Evolutionary conservation across 2,113 vertebrate genomes (phyloP), one percentile per base, ranked within the genome.

Genomic region (Vireo altiloquus): DNA sequence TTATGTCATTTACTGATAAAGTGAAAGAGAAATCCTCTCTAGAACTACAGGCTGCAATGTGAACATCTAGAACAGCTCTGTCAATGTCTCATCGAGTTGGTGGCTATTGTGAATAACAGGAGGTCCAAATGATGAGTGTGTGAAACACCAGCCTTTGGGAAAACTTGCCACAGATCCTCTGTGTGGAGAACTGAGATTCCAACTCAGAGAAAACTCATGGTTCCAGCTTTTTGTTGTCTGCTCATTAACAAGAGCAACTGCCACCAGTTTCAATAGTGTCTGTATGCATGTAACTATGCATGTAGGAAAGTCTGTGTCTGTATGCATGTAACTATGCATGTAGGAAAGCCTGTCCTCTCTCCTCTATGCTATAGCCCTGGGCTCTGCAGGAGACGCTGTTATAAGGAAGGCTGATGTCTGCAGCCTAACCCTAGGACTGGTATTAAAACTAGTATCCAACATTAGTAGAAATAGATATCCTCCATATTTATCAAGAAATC

Each of bases 351-450:
- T 82, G 37, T 65, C 39, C 5, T 14, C 14, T 68, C 33, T 5
- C 33, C 0, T 0, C 21, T 59, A 9, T 27, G 21, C 52, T 33
- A 17, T 14, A 44, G 37, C 22, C 11, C 35, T 37, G 20, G 71
- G 27, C 52, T 59, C 28, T 49, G 22, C 14, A 77, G 75, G 22
- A 63, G 44, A 18, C 3, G 2, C 11, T 15, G 40, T 39, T n/a
- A 10, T 50, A 64, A 50, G n/a, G 15, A 91, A 69, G 74, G 23
- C 50, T 89, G 47, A 54, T 88, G 86, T 42, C 50, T 35, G 5
- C 59, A 87, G 39, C 42, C 28, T 78, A 63, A 54, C 49, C n/a
- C 64, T 46, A 74, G 31, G 50, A 25, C 14, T 64, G 25, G 14
- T 63, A 64, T 64, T 54, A 87, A 89, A 86, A 54, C 37, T 59